phyloP scores from a whole-genome alignment of 2,888 invertebrate genomes.

The Lithophane ornitopus region DNA sequence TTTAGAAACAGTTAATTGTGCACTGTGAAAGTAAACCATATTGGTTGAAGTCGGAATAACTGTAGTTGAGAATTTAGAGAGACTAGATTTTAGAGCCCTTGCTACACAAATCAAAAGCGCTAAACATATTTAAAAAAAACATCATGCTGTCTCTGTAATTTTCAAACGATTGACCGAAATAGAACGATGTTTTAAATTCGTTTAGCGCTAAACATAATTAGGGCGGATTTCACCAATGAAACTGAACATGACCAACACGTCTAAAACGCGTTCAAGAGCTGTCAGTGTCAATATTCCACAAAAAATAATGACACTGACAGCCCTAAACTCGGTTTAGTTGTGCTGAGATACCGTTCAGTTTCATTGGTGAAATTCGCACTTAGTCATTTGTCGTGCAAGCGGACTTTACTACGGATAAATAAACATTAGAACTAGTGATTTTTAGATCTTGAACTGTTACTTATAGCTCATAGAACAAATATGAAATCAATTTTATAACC shows the following conservation, averaged over 20 bases:
- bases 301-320: too few species aligned
- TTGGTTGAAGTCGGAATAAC: slow-evolving; percentile 46
- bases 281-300: too few species aligned
- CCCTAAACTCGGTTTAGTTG: too few species aligned
- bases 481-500: neutral
- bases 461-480: neutral
- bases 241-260: too few species aligned
- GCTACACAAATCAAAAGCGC: neutral
- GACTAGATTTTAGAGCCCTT: neutral
- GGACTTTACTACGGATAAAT: neutral
- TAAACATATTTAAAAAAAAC: neutral
- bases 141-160: neutral
- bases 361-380: too few species aligned
- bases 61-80: slow-evolving; percentile 1
- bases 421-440: slow-evolving; percentile 1
- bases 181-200: neutral
- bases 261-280: too few species aligned
- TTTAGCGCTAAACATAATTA: neutral
- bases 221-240: too few species aligned
- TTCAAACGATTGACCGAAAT: slow-evolving; percentile 1
- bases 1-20: slow-evolving; percentile 23
- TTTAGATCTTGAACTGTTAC: neutral
- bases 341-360: too few species aligned
- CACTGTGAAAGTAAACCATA: slow-evolving; percentile 51
- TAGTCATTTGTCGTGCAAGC: neutral